Evolutionary conservation across 2,113 vertebrate species (phyloP), one percentile per base, ranked within the genome.

Genomic region (Orthochromis malagaraziensis): DNA sequence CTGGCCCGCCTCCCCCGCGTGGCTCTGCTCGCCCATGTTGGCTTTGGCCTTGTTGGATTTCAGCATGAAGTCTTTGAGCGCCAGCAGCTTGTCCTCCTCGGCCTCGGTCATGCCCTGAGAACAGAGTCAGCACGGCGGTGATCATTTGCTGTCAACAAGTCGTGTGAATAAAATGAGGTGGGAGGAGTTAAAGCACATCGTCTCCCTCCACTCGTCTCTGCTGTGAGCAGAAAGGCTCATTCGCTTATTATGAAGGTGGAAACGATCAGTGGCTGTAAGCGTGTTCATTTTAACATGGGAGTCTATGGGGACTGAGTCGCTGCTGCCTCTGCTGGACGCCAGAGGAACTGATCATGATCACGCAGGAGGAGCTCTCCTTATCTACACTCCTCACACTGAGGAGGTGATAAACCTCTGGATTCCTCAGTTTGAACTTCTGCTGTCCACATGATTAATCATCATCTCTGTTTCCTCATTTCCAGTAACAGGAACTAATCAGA

Each of bases 1-100:
- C 88, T 98, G 97, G 49, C 91, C 95, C 29, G 95, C 97, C 86
- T 98, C 98, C 17, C 97, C 97, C 73, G 97, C 91, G 83, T 98
- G 97, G 89, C 96, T 98, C 95, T 98, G 98, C 94, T 99, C 99
- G 29, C 97, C 97, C 84, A 98, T 96, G 92, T 97, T 99, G 63
- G 98, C 98, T 95, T 99, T 99, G 57, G 99, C 98, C 95, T 98
- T 98, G 94, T 98, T 98, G 40, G 98, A 98, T 88, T 99, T 99
- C 85, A 99, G 95, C 98, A 99, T 99, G 86, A 99, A 99, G 92
- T 99, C 99, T 95, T 98, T 98, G 79, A 99, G 96, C 5, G 98
- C 97, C 95, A 99, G 92, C 53, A 99, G 97, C 91, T 99, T 98
- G 95, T 99, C 98, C 95, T 99, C 99, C 82, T 99, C 99, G 9